Percentiles rank a stretch among this genome's conserved stretches.
These are phyloP conservation scores for Aptenodytes patagonicus DNA, from an alignment of 2,113 vertebrate species.

Conservation along the genomic window DNA sequence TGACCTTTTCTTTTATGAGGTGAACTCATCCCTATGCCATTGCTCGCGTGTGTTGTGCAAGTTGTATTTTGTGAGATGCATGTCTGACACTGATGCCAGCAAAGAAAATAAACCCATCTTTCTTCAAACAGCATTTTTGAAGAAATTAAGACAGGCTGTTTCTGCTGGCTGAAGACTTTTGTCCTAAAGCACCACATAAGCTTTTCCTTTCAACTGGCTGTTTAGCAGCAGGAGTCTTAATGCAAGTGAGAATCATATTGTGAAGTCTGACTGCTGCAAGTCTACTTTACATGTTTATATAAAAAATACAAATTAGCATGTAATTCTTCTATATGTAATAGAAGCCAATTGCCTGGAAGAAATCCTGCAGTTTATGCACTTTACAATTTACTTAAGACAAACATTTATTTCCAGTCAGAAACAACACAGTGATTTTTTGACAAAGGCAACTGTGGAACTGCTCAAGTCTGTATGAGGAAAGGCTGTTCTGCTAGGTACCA, in stretches of 20 bases:
- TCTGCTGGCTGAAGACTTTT: neutral
- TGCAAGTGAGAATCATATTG: neutral
- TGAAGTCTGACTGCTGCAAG: neutral
- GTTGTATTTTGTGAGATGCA: neutral
- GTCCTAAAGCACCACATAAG: neutral
- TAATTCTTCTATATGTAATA: neutral
- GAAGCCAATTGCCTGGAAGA: constrained; percentile 25
- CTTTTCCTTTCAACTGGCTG: neutral
- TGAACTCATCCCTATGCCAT: neutral
- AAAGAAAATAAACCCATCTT: neutral
- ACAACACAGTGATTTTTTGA: neutral
- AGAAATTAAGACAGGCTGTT: neutral
- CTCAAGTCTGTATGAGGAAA: neutral
- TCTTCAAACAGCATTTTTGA: neutral
- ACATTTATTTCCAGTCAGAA: neutral
- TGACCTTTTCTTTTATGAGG: neutral
- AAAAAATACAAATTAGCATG: neutral
- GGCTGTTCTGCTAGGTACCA: neutral
- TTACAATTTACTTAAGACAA: neutral
- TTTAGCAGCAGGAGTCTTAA: neutral
- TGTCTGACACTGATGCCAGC: neutral
- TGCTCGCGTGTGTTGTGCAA: fast-evolving
- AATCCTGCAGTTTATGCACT: constrained; percentile 3
- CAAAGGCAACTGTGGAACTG: neutral
- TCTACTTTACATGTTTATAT: neutral